Base-by-base conservation (phyloP, 2,888 invertebrate species). In the Cheilosia impressa region DNA sequence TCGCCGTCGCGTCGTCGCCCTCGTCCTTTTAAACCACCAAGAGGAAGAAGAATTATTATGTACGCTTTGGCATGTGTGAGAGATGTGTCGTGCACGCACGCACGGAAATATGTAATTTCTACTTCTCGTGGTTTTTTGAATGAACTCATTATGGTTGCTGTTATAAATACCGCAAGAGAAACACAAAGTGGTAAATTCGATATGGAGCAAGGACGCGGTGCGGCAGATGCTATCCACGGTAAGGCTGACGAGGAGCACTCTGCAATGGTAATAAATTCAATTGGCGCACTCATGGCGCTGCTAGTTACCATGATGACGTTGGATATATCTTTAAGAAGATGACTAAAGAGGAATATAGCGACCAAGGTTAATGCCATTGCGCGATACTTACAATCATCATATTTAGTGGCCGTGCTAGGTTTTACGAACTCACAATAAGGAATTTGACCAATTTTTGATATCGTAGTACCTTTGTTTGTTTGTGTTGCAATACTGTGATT, bases 21-120 rank as follows among this genome's bases (percentile, higher is more conserved):
- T 19, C 24, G 19, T 15, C 17, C 27, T 34, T 34, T 34, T 34
- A 34, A 34, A 34, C 43, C n/a, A 4, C 27, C 41, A 31, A 72
- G 17, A 66, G 43, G 24, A 55, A 52, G 52, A 72, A 79, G 65
- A 79, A 65, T 66, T 45, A 79, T 76, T 45, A 79, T 76, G 76
- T n/a, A 4, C 15, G 5, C 17, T 60, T 76, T 76, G 66, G 58
- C 58, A 72, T 72, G 53, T 79, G 72, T 72, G 66, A 79, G 50
- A 58, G 55, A 79, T 72, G 47, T 66, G 65, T 66, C 53, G 47
- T 53, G 72, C 65, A 72, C 72, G 72, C 72, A 79, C 72, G 65
- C 60, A 79, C 38, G 47, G 41, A 72, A 66, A 60, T 72, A 60
- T 72, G 65, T 72, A 60, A 72, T 72, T 72, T 79, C 79, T 66